Evolutionary conservation across 2,113 vertebrate genomes (phyloP).

Genomic region (Martes martes): DNA sequence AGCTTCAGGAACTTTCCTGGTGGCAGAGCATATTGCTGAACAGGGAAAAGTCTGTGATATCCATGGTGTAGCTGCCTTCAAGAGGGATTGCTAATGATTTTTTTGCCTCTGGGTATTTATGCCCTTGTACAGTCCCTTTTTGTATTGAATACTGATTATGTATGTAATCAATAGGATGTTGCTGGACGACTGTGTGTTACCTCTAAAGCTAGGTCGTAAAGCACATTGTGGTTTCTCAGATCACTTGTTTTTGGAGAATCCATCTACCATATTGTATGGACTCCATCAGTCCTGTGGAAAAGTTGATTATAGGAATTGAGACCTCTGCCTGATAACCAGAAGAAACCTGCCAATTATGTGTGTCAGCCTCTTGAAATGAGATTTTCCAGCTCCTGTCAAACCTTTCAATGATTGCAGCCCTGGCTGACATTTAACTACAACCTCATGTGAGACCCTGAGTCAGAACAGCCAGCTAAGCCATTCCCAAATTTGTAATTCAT

Average conservation of each 20-base stretch:
- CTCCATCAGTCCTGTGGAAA: background rate
- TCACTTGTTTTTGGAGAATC: background rate
- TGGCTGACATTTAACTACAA: background rate
- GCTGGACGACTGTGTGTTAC: background rate
- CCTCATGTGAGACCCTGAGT: background rate
- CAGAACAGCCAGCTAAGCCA: background rate
- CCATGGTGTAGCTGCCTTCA: background rate
- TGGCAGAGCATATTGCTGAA: background rate
- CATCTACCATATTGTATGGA: background rate
- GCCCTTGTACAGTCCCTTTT: background rate
- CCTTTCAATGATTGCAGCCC: background rate
- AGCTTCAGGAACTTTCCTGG: background rate
- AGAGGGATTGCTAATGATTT: background rate
- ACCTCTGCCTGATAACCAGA: background rate
- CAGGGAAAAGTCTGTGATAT: background rate
- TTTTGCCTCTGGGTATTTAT: background rate
- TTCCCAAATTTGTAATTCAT: background rate
- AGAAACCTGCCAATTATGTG: background rate
- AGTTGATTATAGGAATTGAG: background rate
- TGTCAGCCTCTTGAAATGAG: background rate
- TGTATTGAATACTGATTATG: background rate
- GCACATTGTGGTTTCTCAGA: background rate
- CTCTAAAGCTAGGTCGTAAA: background rate
- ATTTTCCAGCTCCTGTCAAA: background rate
- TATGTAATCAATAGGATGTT: no score